phyloP scores from a whole-genome alignment of 92 coral and sea anemone species.

The Blastomussa wellsi region DNA sequence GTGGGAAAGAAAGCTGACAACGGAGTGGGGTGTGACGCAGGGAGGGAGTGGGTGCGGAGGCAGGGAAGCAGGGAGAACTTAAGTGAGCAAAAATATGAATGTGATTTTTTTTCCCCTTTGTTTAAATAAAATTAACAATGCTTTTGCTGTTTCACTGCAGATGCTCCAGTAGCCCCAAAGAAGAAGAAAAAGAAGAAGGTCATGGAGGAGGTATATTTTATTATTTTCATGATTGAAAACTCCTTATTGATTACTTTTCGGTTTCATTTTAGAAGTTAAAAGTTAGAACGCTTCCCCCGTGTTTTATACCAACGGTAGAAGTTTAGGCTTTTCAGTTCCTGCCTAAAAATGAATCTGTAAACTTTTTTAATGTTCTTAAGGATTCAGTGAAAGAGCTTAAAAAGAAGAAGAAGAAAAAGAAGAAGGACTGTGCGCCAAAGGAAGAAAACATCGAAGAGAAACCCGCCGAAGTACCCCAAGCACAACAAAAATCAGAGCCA shows the following conservation, averaged over 20 bases:
- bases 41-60: not conserved
- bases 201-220: conserved; percentile 11
- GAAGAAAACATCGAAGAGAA: conserved; percentile 33
- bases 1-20: too few relatives aligned
- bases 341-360: not conserved
- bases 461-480: conserved; percentile 17
- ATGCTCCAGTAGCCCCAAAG: conserved; percentile 52
- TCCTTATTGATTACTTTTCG: not conserved
- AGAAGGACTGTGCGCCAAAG: not conserved
- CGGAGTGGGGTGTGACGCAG: too few relatives aligned
- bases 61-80: not conserved
- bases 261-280: too few relatives aligned
- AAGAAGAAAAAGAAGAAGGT: conserved; percentile 76
- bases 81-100: not conserved
- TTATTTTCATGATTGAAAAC: not conserved
- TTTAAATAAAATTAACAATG: not conserved
- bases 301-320: not conserved
- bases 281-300: too few relatives aligned
- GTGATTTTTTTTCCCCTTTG: not conserved
- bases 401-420: conserved; percentile 50
- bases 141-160: conserved; percentile 12
- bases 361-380: not conserved
- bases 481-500: not conserved
- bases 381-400: conserved; percentile 34
- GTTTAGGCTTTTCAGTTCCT: not conserved